These are phyloP conservation scores for Malthinus seriepunctatus DNA, from an alignment of 2,888 invertebrate genomes.

Conservation along the genomic window DNA sequence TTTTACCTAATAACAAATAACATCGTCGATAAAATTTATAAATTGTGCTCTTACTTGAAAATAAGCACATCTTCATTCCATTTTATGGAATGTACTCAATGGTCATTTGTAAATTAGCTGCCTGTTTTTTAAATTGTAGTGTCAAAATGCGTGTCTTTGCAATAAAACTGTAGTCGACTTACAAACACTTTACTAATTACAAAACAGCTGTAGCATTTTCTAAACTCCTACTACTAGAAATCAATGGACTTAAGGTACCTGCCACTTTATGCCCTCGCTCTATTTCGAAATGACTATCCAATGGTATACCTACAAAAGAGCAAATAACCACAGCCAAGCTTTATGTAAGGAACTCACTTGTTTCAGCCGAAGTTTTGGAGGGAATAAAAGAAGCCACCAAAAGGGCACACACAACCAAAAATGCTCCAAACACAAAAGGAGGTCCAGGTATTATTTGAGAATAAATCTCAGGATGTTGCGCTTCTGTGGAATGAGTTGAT, in stretches of 20 bases:
- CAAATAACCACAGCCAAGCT: no score
- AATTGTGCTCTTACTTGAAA: no score
- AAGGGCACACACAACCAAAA: conserved; percentile 94
- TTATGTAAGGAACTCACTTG: conserved; percentile 60
- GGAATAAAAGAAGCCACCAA: conserved; percentile 86
- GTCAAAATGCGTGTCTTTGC: not conserved
- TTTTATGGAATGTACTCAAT: no score
- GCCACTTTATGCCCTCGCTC: conserved; percentile 78
- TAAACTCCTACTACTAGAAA: conserved; percentile 56
- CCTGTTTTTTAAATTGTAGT: not conserved
- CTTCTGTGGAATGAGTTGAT: conserved; percentile 57
- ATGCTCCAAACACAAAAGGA: conserved; percentile 96
- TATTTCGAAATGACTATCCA: conserved; percentile 81
- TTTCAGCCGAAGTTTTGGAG: conserved; percentile 58
- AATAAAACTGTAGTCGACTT: conserved; percentile 6
- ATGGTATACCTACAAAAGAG: conserved; percentile 57
- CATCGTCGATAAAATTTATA: no score
- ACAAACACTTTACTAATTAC: conserved; percentile 35
- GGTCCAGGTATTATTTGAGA: conserved; percentile 84
- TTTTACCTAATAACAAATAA: no score
- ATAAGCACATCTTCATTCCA: no score
- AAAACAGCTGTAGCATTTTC: conserved; percentile 51
- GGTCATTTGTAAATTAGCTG: not conserved
- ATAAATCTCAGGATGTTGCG: conserved; percentile 57
- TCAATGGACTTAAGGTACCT: conserved; percentile 77